A percentile compares a stretch with the other conserved stretches of the same genome.
phyloP scores from a whole-genome alignment of 1,140 invertebrate genomes.

The Leguminivora glycinivorella region DNA sequence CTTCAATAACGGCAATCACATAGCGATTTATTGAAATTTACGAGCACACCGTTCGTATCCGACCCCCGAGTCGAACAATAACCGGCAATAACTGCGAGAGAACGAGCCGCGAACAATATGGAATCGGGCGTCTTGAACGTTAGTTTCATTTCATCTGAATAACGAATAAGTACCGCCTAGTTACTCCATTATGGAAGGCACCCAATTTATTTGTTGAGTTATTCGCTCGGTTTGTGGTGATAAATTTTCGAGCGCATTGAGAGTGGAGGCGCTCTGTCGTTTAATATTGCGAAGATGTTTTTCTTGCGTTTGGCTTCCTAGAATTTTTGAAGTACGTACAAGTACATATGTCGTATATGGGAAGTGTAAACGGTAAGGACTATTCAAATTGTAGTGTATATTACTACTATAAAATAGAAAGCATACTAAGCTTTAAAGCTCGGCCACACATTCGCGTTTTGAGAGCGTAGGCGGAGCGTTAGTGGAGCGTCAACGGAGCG shows the following conservation, averaged over 20 bases:
- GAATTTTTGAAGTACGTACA: neutral
- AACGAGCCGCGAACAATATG: slow-evolving; percentile 42
- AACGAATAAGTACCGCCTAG: slow-evolving; percentile 27
- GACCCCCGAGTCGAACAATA: slow-evolving; percentile 39
- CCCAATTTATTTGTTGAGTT: slow-evolving; percentile 45
- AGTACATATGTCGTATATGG: neutral
- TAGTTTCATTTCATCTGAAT: slow-evolving; percentile 11
- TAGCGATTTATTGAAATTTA: slow-evolving; percentile 46
- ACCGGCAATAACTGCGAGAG: slow-evolving; percentile 37
- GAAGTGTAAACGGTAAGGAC: neutral
- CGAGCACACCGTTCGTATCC: slow-evolving; percentile 38
- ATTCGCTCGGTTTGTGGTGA: slow-evolving; percentile 40
- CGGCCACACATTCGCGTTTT: no score
- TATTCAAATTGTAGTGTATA: no score
- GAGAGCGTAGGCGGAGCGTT: no score
- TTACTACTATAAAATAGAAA: no score
- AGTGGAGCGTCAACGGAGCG: no score
- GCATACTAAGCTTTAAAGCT: no score
- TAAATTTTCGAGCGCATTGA: slow-evolving; percentile 41
- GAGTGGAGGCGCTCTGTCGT: slow-evolving; percentile 34
- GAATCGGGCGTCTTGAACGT: slow-evolving; percentile 34
- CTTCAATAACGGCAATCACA: slow-evolving; percentile 42
- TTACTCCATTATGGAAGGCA: slow-evolving; percentile 36
- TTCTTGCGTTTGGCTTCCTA: slow-evolving; percentile 12
- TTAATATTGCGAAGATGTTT: slow-evolving; percentile 40